phyloP scores from a whole-genome alignment of 1,140 invertebrate species.

The Lysiphlebus fabarum region DNA sequence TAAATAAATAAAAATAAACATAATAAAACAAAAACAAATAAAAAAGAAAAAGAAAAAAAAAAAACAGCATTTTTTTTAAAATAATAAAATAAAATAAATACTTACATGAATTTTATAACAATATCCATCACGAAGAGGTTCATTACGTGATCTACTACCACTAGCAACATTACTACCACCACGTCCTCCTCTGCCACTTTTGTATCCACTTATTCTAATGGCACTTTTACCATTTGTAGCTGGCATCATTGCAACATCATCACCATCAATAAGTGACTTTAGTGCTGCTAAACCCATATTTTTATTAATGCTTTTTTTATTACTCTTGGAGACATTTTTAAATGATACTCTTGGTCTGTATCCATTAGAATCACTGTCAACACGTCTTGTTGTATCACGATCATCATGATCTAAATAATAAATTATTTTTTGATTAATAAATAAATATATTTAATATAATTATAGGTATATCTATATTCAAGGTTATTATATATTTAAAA shows the following conservation, averaged over 20 bases:
- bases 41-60: no score
- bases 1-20: constrained; percentile 22
- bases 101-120: constrained; percentile 64
- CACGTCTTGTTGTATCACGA: constrained; percentile 25
- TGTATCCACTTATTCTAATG: constrained; percentile 29
- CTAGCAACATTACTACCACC: constrained; percentile 5
- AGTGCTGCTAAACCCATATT: background rate
- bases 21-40: background rate
- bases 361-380: constrained; percentile 18
- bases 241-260: constrained; percentile 38
- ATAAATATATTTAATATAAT: no score
- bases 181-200: constrained; percentile 25
- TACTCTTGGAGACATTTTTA: constrained; percentile 27
- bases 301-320: constrained; percentile 1
- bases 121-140: constrained; percentile 36
- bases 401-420: constrained; percentile 37
- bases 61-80: no score
- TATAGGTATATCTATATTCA: background rate
- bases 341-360: constrained; percentile 39
- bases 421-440: no score
- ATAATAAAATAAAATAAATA: constrained; percentile 16
- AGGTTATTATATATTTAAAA: no score
- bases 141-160: constrained; percentile 9
- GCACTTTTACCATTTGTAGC: constrained; percentile 29
- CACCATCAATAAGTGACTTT: constrained; percentile 29